Evolutionary conservation across 1,140 invertebrate species (phyloP).

Genomic region (Hypsibius dujardini): DNA sequence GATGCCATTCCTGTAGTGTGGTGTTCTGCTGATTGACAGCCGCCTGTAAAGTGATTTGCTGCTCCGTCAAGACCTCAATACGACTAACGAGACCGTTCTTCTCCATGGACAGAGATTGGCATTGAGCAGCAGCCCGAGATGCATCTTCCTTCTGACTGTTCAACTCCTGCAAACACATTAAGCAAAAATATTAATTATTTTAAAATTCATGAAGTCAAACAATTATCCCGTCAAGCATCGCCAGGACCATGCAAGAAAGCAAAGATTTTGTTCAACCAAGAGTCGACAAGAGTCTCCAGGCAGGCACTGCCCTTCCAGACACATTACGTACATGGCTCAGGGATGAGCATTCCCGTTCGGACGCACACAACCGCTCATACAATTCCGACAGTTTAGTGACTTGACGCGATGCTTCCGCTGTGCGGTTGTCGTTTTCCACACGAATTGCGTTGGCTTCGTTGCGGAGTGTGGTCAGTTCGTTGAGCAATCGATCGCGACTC

Average conservation of each 20-base stretch:
- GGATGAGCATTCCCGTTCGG: too few relatives aligned
- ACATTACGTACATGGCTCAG: too few relatives aligned
- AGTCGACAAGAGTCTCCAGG: background rate
- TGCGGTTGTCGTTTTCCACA: background rate
- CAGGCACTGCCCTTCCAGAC: too few relatives aligned
- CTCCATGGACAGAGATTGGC: too few relatives aligned
- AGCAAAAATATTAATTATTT: background rate
- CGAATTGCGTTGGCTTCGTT: background rate
- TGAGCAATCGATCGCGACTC: background rate
- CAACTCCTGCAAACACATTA: background rate
- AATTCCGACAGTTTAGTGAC: background rate
- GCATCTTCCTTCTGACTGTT: too few relatives aligned
- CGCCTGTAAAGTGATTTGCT: too few relatives aligned
- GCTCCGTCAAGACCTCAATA: too few relatives aligned
- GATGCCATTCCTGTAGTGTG: too few relatives aligned
- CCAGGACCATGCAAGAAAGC: background rate
- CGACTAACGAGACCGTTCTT: too few relatives aligned
- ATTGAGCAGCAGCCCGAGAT: too few relatives aligned
- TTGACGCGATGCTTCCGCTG: background rate
- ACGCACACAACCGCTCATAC: conserved; percentile 1
- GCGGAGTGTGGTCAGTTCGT: background rate
- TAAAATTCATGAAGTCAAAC: background rate
- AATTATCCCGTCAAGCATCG: background rate
- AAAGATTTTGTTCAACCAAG: background rate
- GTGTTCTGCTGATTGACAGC: too few relatives aligned